phyloP scores from a whole-genome alignment of 2,888 invertebrate genomes.

The Lochmaea capreae region DNA sequence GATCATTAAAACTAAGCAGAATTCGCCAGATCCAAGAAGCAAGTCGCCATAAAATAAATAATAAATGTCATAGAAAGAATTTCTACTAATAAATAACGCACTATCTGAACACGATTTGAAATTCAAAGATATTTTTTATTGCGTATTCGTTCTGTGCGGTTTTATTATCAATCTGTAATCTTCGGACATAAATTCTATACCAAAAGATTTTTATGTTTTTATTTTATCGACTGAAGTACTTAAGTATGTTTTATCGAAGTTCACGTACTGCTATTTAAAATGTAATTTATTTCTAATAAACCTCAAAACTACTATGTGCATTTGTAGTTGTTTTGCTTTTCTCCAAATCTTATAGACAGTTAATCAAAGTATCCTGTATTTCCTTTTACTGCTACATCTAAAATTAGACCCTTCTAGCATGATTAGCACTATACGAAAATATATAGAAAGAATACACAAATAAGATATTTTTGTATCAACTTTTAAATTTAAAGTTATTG shows the following conservation, averaged over 20 bases:
- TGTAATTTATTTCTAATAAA: background rate
- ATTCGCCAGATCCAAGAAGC: slow-evolving; percentile 4
- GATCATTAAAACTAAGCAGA: slow-evolving; percentile 7
- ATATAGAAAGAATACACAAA: too few species aligned
- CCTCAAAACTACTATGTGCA: background rate
- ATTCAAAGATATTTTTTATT: slow-evolving; percentile 19
- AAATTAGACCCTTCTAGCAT: too few species aligned
- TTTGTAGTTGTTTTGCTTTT: too few species aligned
- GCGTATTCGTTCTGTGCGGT: slow-evolving; percentile 18
- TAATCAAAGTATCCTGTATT: too few species aligned
- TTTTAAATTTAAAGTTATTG: too few species aligned
- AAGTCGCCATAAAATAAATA: slow-evolving; percentile 18
- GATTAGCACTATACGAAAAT: too few species aligned
- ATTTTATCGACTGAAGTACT: background rate
- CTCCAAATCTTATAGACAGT: too few species aligned
- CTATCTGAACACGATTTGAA: slow-evolving; percentile 19
- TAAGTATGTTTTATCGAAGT: background rate
- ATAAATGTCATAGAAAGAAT: slow-evolving; percentile 23
- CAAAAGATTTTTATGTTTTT: background rate
- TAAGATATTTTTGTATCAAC: too few species aligned
- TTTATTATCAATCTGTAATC: slow-evolving; percentile 13
- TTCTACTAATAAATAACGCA: slow-evolving; percentile 16
- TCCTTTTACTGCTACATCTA: too few species aligned
- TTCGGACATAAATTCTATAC: slow-evolving; percentile 13
- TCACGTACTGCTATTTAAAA: background rate